Evolutionary conservation across 1,140 invertebrate species (phyloP).

Genomic region (Spodoptera frugiperda): DNA sequence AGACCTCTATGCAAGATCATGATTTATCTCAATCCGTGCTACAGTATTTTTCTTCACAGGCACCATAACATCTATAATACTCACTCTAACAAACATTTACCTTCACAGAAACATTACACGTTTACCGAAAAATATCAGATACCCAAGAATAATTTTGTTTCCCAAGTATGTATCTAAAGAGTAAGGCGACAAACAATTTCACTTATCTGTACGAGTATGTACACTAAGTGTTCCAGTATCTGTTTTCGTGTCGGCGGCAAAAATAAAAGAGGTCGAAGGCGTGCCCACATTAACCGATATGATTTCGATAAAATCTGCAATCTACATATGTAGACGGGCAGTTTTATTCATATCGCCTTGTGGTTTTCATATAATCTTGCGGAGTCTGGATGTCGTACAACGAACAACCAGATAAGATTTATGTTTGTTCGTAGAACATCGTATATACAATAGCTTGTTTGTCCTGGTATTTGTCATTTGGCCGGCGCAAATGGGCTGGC

Average conservation of each 20-base stretch:
- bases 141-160: neutral
- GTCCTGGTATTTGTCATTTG: conserved; percentile 44
- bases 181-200: conserved; percentile 9
- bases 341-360: conserved; percentile 37
- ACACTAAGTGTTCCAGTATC: conserved; percentile 11
- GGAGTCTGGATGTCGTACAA: conserved; percentile 7
- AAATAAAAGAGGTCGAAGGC: conserved; percentile 24
- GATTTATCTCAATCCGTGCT: no score
- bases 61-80: neutral
- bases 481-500: conserved; percentile 35
- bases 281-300: conserved; percentile 18
- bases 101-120: no score
- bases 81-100: neutral
- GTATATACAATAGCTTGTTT: conserved; percentile 42
- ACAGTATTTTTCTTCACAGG: no score
- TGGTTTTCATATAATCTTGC: conserved; percentile 38
- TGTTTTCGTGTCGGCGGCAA: conserved; percentile 27
- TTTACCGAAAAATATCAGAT: no score
- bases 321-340: conserved; percentile 29
- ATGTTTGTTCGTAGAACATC: conserved; percentile 18
- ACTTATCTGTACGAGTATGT: conserved; percentile 15
- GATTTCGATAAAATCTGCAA: conserved; percentile 38
- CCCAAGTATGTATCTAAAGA: neutral
- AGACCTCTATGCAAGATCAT: no score
- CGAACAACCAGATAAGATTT: conserved; percentile 36